Conservation (phyloP, 2,888 invertebrate species). For the Chrysodeixis includens region DNA sequence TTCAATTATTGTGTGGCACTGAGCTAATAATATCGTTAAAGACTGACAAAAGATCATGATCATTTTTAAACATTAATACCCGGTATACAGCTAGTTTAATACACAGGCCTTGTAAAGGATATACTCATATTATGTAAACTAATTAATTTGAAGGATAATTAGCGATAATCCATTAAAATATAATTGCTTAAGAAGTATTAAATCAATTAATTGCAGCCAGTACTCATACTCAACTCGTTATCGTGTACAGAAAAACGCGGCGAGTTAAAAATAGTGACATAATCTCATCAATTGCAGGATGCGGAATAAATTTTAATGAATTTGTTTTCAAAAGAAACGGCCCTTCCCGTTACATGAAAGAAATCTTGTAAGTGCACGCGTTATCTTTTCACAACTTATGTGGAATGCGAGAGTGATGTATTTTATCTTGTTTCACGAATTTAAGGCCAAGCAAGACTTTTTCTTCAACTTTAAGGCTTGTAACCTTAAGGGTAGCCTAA, state of each 20-base stretch:
- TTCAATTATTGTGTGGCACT: too few species aligned
- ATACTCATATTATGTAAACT: not conserved
- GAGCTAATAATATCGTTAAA: too few species aligned
- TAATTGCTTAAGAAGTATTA: not conserved
- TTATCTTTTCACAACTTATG: slow-evolving; percentile 34
- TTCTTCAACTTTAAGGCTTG: not conserved
- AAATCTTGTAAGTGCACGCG: slow-evolving; percentile 28
- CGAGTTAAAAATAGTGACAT: slow-evolving; percentile 30
- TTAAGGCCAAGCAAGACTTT: not conserved
- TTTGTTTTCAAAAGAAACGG: slow-evolving; percentile 23
- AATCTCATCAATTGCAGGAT: slow-evolving; percentile 22
- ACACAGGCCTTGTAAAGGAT: not conserved
- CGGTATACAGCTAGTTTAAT: not conserved
- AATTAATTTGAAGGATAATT: not conserved
- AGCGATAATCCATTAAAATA: not conserved
- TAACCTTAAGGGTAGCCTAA: slow-evolving; percentile 8
- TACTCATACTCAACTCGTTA: slow-evolving; percentile 12
- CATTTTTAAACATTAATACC: too few species aligned
- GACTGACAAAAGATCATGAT: too few species aligned
- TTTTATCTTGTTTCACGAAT: slow-evolving; percentile 25
- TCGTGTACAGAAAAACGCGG: slow-evolving; percentile 28
- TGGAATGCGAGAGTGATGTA: slow-evolving; percentile 32
- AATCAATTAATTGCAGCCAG: not conserved
- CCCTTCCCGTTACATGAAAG: slow-evolving; percentile 41
- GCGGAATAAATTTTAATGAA: slow-evolving; percentile 24